phyloP scores from a whole-genome alignment of 2,797 vertebrate genomes.

The Notolabrus celidotus region DNA sequence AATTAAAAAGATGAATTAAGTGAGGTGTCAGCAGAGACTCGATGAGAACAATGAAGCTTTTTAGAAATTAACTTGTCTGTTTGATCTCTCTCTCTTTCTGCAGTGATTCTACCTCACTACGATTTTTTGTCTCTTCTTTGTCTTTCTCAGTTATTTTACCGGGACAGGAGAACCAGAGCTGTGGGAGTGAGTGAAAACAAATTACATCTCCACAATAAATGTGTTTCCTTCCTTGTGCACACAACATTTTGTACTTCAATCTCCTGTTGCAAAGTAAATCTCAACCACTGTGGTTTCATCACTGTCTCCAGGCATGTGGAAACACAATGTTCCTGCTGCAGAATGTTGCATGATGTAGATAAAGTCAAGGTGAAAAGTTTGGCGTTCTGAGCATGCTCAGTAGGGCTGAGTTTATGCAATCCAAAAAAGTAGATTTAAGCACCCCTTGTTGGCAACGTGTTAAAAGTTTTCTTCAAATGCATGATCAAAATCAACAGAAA shows the following conservation, averaged over 20 bases:
- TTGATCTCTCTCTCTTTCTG: conserved; percentile 49
- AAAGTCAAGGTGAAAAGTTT: no score
- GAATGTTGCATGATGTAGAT: no score
- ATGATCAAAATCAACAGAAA: no score
- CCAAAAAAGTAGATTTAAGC: no score
- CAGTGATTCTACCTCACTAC: conserved; percentile 13
- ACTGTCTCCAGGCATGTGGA: neutral
- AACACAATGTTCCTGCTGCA: conserved; percentile 9
- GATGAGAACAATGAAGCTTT: conserved; percentile 17
- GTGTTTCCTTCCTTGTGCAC: conserved; percentile 1
- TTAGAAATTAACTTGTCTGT: conserved; percentile 24
- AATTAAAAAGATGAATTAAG: conserved; percentile 51
- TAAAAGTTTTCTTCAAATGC: neutral
- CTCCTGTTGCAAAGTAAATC: conserved; percentile 20
- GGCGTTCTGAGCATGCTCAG: no score
- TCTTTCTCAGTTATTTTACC: conserved; percentile 87
- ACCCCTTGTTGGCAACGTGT: no score
- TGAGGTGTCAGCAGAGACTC: conserved; percentile 40
- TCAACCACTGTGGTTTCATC: neutral
- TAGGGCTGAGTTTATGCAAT: no score
- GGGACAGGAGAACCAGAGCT: conserved; percentile 89
- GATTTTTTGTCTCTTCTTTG: conserved; percentile 21
- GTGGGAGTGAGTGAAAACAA: conserved; percentile 87
- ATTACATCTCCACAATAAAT: neutral
- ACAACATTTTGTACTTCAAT: neutral